A percentile compares a stretch with the other conserved stretches of the same genome.
phyloP scores from a whole-genome alignment of 2,888 invertebrate species.

The Drosophila aldrichi region DNA sequence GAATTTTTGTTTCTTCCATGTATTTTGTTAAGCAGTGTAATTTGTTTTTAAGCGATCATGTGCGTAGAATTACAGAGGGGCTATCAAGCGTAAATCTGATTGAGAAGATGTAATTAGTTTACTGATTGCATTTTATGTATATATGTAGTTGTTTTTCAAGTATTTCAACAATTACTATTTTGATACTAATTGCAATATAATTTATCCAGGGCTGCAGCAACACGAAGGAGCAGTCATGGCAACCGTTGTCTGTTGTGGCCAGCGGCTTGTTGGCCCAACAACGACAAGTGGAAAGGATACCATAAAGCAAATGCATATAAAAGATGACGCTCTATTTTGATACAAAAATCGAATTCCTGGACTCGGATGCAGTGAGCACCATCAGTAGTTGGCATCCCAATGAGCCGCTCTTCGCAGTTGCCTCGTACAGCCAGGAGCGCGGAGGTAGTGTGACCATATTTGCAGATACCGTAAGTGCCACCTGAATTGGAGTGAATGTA shows the following conservation, averaged over 20 bases:
- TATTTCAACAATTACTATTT: conserved; percentile 5
- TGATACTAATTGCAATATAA: not conserved
- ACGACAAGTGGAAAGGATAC: not conserved
- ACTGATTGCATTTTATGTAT: conserved; percentile 7
- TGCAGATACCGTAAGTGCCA: conserved; percentile 90
- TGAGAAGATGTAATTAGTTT: conserved; percentile 30
- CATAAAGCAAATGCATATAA: not conserved
- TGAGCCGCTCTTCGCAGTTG: conserved; percentile 92
- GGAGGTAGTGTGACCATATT: conserved; percentile 95
- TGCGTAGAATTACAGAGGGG: conserved; percentile 34
- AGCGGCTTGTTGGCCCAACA: conserved; percentile 16
- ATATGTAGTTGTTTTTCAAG: conserved; percentile 4
- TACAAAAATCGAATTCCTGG: conserved; percentile 91
- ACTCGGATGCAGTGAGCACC: conserved; percentile 92
- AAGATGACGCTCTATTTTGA: conserved; percentile 94
- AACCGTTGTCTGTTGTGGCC: conserved; percentile 57
- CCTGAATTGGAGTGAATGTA: not conserved
- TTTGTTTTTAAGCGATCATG: conserved; percentile 29
- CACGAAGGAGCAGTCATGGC: conserved; percentile 30
- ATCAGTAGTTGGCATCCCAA: conserved; percentile 93
- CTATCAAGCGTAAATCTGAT: conserved; percentile 23
- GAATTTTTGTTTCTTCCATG: not conserved
- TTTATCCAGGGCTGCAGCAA: conserved; percentile 22
- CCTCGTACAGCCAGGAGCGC: conserved; percentile 94
- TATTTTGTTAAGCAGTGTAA: conserved; percentile 35